phyloP scores from a whole-genome alignment of 2,113 vertebrate genomes.

The Phaethornis superciliosus region DNA sequence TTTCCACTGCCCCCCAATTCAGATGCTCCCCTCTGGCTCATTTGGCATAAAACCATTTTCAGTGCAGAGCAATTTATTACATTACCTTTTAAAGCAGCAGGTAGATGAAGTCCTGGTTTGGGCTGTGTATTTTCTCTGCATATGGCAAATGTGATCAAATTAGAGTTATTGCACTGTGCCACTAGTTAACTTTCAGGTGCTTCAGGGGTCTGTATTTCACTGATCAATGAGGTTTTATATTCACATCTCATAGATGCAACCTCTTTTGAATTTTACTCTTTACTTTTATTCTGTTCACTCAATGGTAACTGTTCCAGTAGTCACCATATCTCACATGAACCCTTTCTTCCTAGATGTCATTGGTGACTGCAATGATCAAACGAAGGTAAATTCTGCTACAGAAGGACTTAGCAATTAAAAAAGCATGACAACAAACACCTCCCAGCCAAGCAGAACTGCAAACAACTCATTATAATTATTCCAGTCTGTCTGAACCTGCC shows the following conservation, averaged over 20 bases:
- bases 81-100: neutral
- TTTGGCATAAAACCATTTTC: neutral
- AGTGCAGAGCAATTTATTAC: neutral
- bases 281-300: neutral
- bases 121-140: neutral
- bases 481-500: conserved; percentile 33
- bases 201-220: neutral
- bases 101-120: neutral
- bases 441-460: conserved; percentile 53
- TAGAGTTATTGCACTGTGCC: neutral
- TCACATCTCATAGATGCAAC: neutral
- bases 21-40: neutral
- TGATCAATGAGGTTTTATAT: neutral
- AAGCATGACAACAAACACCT: conserved; percentile 41
- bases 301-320: neutral
- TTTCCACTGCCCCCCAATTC: neutral
- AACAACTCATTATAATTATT: conserved; percentile 63
- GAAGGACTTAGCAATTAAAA: conserved; percentile 64
- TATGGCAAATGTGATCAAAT: neutral
- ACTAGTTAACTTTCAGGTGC: neutral
- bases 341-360: conserved; percentile 10
- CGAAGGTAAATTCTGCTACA: conserved; percentile 35
- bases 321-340: neutral
- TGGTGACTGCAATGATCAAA: neutral
- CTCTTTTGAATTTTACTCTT: neutral